These are phyloP conservation scores for Lumbricus terrestris DNA, from an alignment of 2,888 invertebrate genomes.

Conservation along the genomic window DNA sequence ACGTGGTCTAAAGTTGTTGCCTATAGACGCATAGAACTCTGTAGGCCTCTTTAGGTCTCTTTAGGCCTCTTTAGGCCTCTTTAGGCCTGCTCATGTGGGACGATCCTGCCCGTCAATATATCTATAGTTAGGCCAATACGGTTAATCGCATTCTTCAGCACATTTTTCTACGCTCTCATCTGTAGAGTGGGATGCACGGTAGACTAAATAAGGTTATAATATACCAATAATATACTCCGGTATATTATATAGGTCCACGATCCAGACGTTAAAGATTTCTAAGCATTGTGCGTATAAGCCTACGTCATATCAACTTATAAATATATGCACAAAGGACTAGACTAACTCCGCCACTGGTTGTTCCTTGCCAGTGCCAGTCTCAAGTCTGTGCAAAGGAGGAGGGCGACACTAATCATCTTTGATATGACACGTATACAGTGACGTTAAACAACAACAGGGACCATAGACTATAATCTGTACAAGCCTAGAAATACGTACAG, in stretches of 20 bases:
- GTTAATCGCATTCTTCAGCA: background rate
- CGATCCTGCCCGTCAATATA: background rate
- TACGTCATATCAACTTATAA: no score
- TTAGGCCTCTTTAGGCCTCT: background rate
- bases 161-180: background rate
- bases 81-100: conserved; percentile 3
- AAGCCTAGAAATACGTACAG: background rate
- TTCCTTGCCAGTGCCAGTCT: no score
- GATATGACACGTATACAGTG: no score
- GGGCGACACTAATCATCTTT: no score
- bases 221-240: background rate
- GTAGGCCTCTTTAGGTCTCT: no score
- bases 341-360: no score
- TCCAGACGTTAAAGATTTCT: background rate
- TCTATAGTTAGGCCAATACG: background rate
- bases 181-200: background rate
- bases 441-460: no score
- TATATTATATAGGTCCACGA: background rate
- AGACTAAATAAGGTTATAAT: background rate
- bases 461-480: no score
- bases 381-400: no score
- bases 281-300: background rate
- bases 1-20: background rate
- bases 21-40: no score
- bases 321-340: background rate